phyloP scores from a whole-genome alignment of 2,888 invertebrate species.

The Salticus scenicus region DNA sequence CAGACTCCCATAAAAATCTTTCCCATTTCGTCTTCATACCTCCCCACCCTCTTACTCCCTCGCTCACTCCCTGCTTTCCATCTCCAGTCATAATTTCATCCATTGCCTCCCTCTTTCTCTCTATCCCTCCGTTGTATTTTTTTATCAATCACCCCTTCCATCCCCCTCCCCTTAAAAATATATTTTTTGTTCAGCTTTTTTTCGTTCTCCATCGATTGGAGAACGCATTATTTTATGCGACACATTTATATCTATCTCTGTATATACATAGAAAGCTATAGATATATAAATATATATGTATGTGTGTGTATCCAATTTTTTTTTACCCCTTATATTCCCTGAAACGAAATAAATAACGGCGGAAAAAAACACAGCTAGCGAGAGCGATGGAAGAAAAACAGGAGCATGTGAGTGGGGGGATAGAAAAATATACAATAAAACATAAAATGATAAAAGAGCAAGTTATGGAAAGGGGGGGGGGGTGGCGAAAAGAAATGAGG shows the following conservation, averaged over 20 bases:
- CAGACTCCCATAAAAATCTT: constrained; percentile 45
- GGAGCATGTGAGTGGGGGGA: not conserved
- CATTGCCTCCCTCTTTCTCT: constrained; percentile 10
- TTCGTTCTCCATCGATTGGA: constrained; percentile 21
- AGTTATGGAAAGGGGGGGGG: constrained; percentile 46
- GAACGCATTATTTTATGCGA: constrained; percentile 58
- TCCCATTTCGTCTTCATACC: constrained; percentile 31
- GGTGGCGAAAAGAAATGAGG: constrained; percentile 60
- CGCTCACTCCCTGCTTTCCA: constrained; percentile 16
- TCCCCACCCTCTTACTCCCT: not conserved
- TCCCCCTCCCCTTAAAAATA: constrained; percentile 7
- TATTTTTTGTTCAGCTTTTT: constrained; percentile 10
- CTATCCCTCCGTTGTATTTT: constrained; percentile 5
- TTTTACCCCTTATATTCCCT: constrained; percentile 16
- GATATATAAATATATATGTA: not conserved
- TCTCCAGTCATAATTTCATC: constrained; percentile 46
- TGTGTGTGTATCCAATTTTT: not conserved
- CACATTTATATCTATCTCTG: constrained; percentile 32
- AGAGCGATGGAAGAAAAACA: constrained; percentile 4
- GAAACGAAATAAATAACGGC: constrained; percentile 34
- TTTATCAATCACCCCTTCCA: constrained; percentile 39
- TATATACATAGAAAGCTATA: constrained; percentile 7
- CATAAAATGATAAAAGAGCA: constrained; percentile 70
- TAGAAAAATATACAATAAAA: constrained; percentile 67
- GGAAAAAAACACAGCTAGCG: constrained; percentile 12